Evolutionary conservation across 2,797 vertebrate genomes (phyloP).

Genomic region (Acanthis flammea): DNA sequence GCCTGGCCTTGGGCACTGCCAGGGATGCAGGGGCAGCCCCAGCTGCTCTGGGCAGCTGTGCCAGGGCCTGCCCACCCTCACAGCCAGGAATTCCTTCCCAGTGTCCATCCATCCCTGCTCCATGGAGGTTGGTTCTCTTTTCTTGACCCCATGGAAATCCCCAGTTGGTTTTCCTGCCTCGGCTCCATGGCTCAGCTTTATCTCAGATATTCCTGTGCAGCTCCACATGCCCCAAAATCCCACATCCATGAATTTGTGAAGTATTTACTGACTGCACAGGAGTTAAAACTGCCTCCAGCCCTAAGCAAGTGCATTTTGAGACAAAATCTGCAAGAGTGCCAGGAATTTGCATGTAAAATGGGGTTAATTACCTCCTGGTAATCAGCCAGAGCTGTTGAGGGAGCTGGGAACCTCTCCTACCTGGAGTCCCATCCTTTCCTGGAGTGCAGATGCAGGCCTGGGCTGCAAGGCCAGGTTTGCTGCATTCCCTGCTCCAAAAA

Average conservation of each 20-base stretch:
- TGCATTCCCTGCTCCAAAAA: not conserved
- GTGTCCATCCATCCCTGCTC: not conserved
- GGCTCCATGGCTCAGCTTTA: not conserved
- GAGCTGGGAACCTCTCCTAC: not conserved
- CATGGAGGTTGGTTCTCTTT: not conserved
- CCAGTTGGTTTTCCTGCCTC: not conserved
- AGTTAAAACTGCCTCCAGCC: not conserved
- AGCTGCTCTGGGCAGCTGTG: not conserved
- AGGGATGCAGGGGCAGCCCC: not conserved
- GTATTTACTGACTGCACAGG: not conserved
- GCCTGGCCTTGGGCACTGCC: rapidly evolving
- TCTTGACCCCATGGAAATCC: not conserved
- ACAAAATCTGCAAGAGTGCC: not conserved
- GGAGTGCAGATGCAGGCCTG: not conserved
- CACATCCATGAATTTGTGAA: not conserved
- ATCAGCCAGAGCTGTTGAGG: not conserved
- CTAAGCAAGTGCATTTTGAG: not conserved
- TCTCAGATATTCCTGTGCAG: not conserved
- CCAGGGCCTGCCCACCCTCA: rapidly evolving
- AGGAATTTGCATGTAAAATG: not conserved
- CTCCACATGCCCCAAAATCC: not conserved
- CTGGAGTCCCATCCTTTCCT: not conserved
- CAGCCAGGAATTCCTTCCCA: rapidly evolving
- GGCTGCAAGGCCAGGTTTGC: not conserved
- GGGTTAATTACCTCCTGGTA: not conserved